Base-by-base conservation (phyloP, 2,888 invertebrate genomes). In the Steinernema hermaphroditum region DNA sequence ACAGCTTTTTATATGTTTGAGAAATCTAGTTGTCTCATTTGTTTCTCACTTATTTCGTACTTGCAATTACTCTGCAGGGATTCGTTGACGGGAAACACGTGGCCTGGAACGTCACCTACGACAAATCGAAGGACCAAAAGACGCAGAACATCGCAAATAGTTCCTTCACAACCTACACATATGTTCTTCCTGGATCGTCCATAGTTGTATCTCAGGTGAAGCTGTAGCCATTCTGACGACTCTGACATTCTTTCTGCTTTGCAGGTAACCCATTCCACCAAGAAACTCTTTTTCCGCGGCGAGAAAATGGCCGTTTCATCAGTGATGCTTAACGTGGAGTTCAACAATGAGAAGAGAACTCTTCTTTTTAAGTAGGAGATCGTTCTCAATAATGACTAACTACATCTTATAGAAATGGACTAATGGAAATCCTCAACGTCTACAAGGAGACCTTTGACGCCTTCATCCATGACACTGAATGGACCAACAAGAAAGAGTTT, bases 61-160 rank as follows among this genome's bases (percentile, higher is more conserved):
- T n/a, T n/a, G n/a, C n/a, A n/a, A n/a, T n/a, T n/a, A n/a, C n/a
- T n/a, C n/a, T n/a, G n/a, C n/a, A n/a, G n/a, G n/a, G n/a, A n/a
- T n/a, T n/a, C n/a, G n/a, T 34, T 19, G 68, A 68, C 24, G 34
- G 68, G 12, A 29, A 34, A 29, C 22, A 68, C 68, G 37, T 43
- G 34, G 68, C 43, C 34, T 74, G 74, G 74, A 74, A 74, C 68
- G 49, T 68, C 2, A 54, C 74, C 14, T 54, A 68, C 46, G 44
- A 74, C 37, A 37, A 37, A 19, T 29, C 50, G 12, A 54, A 8
- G 27, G 71, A 68, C 49, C 43, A 14, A 14, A 14, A 71, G 4
- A 14, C 19, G 19, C 74, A 74, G 46, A 12, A 41, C 16, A 19
- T 69, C 6, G 62, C 1, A 1, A 74, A 74, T 34, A 29, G 54